A percentile compares a stretch with the other conserved stretches of the same genome.
phyloP scores from a whole-genome alignment of 1,140 invertebrate genomes.

The Agraylea sexmaculata region DNA sequence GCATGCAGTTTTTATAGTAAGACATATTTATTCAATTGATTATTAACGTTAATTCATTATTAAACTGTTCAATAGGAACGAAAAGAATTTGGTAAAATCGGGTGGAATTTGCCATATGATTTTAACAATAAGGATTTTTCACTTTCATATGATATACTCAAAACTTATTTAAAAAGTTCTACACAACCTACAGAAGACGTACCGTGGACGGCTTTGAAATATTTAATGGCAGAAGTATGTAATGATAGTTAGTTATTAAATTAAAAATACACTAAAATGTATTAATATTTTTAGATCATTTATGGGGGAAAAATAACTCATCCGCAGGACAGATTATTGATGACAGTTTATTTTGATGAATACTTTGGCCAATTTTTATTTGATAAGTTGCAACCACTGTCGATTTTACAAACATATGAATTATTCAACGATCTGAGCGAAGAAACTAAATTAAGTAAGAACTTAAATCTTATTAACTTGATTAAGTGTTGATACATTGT shows the following conservation, averaged over 20 bases:
- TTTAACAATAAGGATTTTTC: conserved; percentile 88
- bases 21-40: not conserved
- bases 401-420: conserved; percentile 6
- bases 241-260: conserved; percentile 5
- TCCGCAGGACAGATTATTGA: conserved; percentile 73
- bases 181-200: conserved; percentile 48
- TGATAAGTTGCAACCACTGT: conserved; percentile 63
- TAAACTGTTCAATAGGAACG: conserved; percentile 50
- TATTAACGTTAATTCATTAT: not conserved
- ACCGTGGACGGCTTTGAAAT: conserved; percentile 83
- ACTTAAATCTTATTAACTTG: no score
- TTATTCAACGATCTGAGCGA: not conserved
- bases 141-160: conserved; percentile 71
- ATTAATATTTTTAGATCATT: conserved; percentile 55
- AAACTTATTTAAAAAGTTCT: conserved; percentile 68
- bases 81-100: conserved; percentile 83
- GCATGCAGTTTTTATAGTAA: conserved; percentile 76
- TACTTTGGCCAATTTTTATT: conserved; percentile 91
- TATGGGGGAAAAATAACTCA: conserved; percentile 87
- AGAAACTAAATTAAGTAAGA: no score
- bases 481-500: conserved; percentile 7
- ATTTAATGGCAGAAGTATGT: conserved; percentile 75
- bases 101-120: conserved; percentile 88
- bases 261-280: conserved; percentile 7
- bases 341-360: conserved; percentile 81